Evolutionary conservation across 35 echinoderm and acorn worm genomes (phyloP).

Genomic region (Heliocidaris tuberculata): DNA sequence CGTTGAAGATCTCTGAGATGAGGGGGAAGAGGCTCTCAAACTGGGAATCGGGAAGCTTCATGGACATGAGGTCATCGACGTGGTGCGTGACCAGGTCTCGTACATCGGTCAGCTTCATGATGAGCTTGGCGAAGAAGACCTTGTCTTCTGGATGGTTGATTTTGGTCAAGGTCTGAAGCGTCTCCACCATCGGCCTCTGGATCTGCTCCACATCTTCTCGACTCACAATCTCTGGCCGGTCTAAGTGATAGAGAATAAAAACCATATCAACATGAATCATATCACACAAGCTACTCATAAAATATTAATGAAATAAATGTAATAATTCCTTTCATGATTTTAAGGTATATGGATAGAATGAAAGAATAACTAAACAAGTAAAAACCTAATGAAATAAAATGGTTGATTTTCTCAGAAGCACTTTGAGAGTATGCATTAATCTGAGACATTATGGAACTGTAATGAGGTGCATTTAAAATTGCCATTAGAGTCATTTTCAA

Average conservation of each 20-base stretch:
- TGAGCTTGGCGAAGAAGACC: constrained; percentile 98
- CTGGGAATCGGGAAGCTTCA: constrained; percentile 91
- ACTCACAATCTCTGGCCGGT: constrained; percentile 92
- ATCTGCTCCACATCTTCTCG: constrained; percentile 88
- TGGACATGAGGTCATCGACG: constrained; percentile 93
- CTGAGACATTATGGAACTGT: too few relatives aligned
- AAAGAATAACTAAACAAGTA: too few relatives aligned
- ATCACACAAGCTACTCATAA: neutral
- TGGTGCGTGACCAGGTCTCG: constrained; percentile 93
- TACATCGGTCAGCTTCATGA: constrained; percentile 95
- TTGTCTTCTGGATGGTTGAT: constrained; percentile 99
- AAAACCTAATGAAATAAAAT: neutral
- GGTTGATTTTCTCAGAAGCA: neutral
- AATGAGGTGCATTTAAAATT: too few relatives aligned
- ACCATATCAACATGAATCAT: neutral
- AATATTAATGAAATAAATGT: too few relatives aligned
- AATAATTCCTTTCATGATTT: too few relatives aligned
- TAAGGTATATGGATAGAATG: too few relatives aligned
- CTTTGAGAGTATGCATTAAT: neutral
- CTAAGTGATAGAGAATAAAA: constrained; percentile 48
- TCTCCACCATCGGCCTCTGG: constrained; percentile 88
- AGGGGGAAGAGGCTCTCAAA: constrained; percentile 99
- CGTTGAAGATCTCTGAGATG: constrained; percentile 96
- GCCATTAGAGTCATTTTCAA: too few relatives aligned
- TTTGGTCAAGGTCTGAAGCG: constrained; percentile 86